A percentile compares a stretch with the other conserved stretches of the same genome.
Evolutionary conservation across 2,888 invertebrate species (phyloP).

Genomic region (Thymelicus lineola): DNA sequence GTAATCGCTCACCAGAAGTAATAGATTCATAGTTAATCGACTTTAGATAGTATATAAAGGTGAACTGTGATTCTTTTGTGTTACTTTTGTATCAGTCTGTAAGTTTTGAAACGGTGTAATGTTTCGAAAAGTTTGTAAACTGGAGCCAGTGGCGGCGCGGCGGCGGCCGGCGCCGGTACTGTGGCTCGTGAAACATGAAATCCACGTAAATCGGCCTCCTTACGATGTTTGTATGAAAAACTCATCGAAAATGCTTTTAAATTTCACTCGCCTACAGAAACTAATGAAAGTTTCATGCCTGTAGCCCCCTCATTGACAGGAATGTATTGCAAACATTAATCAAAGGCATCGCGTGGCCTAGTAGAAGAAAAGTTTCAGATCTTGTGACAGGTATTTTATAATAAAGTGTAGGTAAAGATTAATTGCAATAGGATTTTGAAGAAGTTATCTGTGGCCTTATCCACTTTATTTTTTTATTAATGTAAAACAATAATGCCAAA

Average conservation of each 20-base stretch:
- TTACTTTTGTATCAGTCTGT: conserved; percentile 43
- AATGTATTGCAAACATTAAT: neutral
- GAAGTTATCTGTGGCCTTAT: too few relatives aligned
- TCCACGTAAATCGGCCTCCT: neutral
- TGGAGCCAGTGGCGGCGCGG: conserved; percentile 68
- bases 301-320: neutral
- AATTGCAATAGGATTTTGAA: too few relatives aligned
- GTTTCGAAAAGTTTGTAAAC: conserved; percentile 62
- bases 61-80: conserved; percentile 32
- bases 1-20: neutral
- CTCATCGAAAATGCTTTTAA: neutral
- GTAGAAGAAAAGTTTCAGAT: neutral
- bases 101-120: conserved; percentile 57
- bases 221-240: neutral
- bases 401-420: too few relatives aligned
- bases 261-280: neutral
- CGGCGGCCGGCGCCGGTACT: conserved; percentile 72
- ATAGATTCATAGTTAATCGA: neutral
- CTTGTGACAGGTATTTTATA: too few relatives aligned
- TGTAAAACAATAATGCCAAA: neutral
- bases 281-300: neutral
- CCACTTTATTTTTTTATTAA: too few relatives aligned
- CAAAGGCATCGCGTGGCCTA: neutral
- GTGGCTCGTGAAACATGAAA: conserved; percentile 44
- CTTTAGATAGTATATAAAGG: neutral